Evolutionary conservation across 2,113 vertebrate species (phyloP), one percentile per base, ranked within the genome.

Genomic region (Aythya baeri): DNA sequence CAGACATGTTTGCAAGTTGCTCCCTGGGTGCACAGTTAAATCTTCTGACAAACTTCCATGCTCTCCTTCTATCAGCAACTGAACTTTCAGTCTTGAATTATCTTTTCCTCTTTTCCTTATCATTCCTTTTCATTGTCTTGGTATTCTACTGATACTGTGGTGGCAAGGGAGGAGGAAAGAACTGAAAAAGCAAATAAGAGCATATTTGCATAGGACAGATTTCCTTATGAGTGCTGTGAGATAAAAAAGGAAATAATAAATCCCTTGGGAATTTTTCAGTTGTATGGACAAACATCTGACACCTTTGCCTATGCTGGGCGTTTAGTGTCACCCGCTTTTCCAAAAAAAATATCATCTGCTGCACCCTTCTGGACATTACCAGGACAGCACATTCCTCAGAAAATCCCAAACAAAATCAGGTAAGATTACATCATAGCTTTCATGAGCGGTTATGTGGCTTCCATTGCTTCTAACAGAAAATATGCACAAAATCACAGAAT

Each of bases 281-380:
- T 0, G 73, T 72, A 44, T 18, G 14, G 43, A 50, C 44, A 62
- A 76, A 54, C 12, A 83, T 16, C 0, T 29, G 31, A 17, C 10
- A 5, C 3, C 11, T 83, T n/a, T 32, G 31, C 9, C 11, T 26
- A 26, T 4, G 38, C 7, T 58, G 8, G 9, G 27, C 3, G 6
- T 83, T 89, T 68, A 27, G 44, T 5, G 5, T 3, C 50, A 22
- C 9, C 8, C 7, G 7, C 29, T 62, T 88, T 63, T 68, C 29
- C 43, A 68, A 83, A 94, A 94, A 90, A 86, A 8, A 43, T 75
- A 5, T 67, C 20, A 3, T 75, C 76, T 95, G 70, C 95, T 97
- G 92, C 95, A 61, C 92, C 52, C 95, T 90, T 81, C 88, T 91
- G 94, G 96, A 65, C 49, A 11, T 20, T 38, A 54, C 16, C 8